Conservation (phyloP, 2,113 vertebrate genomes). For the Acinonyx jubatus region DNA sequence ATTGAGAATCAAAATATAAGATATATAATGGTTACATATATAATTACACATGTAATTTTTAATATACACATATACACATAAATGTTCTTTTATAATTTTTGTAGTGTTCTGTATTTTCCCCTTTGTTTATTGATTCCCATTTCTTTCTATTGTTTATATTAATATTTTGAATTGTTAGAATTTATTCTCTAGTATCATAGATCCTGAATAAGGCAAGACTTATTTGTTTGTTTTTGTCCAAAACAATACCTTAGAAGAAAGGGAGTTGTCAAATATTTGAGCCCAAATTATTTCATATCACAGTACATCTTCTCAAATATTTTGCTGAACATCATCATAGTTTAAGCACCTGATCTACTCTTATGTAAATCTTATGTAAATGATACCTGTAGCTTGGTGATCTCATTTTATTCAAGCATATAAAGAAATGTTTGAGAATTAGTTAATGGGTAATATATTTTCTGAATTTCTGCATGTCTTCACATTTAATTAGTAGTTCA, state of each 20-base stretch:
- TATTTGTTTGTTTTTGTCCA: neutral
- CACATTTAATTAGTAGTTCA: neutral
- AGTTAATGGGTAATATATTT: neutral
- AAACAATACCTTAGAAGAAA: neutral
- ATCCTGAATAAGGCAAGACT: neutral
- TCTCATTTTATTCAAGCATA: constrained; percentile 1
- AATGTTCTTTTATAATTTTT: neutral
- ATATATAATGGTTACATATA: neutral
- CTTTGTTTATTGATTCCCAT: neutral
- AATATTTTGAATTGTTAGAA: neutral
- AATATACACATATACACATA: neutral
- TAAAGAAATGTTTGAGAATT: neutral
- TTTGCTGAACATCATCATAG: neutral
- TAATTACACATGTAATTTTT: neutral
- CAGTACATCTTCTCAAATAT: neutral
- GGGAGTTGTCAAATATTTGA: neutral
- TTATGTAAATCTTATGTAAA: neutral
- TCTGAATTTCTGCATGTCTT: neutral
- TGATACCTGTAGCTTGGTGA: neutral
- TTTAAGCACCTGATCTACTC: neutral
- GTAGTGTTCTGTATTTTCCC: neutral
- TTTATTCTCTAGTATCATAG: neutral
- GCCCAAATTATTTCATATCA: neutral
- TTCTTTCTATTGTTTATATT: neutral
- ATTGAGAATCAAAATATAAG: neutral